Conservation (phyloP, 2,113 vertebrate genomes). For the Misgurnus mizolepis region DNA sequence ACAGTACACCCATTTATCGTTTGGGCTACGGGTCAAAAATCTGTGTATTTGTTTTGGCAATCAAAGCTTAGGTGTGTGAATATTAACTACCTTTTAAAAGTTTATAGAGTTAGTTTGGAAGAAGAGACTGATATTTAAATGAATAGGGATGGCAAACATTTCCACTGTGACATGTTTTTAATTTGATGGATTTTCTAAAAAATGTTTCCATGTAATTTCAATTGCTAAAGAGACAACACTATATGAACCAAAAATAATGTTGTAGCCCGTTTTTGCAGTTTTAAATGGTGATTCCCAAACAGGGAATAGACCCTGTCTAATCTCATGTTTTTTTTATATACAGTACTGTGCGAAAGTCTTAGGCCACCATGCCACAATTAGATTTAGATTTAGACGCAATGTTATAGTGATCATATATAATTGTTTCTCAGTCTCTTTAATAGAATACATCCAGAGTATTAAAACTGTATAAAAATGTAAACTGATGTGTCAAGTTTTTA, state of each 20-base stretch:
- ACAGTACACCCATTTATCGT: constrained; percentile 23
- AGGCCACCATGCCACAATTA: too few relatives aligned
- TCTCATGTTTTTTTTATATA: too few relatives aligned
- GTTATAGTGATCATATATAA: too few relatives aligned
- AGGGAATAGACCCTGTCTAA: too few relatives aligned
- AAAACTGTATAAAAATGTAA: too few relatives aligned
- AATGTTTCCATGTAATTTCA: background rate
- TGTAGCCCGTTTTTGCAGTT: background rate
- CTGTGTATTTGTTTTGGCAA: constrained; percentile 58
- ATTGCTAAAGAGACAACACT: background rate
- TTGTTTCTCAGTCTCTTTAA: too few relatives aligned
- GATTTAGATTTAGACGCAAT: too few relatives aligned
- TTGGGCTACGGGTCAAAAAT: constrained; percentile 55
- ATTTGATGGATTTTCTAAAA: background rate
- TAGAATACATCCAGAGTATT: too few relatives aligned
- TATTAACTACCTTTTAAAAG: constrained; percentile 36
- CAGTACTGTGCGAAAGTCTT: too few relatives aligned
- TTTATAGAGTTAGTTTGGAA: constrained; percentile 38
- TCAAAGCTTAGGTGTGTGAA: constrained; percentile 39
- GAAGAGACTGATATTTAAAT: constrained; percentile 1
- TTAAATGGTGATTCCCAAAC: background rate
- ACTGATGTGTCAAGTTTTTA: too few relatives aligned
- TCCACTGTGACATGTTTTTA: constrained; percentile 25
- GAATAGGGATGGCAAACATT: constrained; percentile 17
- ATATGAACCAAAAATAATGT: background rate